phyloP scores from a whole-genome alignment of 2,113 vertebrate genomes.

The Oncorhynchus keta region DNA sequence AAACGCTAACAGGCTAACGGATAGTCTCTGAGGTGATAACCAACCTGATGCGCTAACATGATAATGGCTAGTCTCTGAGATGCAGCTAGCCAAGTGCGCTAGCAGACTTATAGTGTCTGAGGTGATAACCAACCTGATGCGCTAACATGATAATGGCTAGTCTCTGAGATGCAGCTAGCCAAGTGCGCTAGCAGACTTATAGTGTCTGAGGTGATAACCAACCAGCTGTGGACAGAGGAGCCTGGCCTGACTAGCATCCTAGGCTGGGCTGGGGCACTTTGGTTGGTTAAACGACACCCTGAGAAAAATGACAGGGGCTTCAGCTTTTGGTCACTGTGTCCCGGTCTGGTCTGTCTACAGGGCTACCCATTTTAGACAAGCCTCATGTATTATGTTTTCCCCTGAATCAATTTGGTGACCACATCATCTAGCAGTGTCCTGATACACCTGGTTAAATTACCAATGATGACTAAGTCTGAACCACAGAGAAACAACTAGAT shows the following conservation, averaged over 20 bases:
- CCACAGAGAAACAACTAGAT: too few relatives aligned
- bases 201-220: constrained; percentile 24
- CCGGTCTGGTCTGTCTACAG: background rate
- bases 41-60: constrained; percentile 42
- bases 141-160: constrained; percentile 17
- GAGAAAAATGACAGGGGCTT: constrained; percentile 47
- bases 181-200: constrained; percentile 5
- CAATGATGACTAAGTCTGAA: too few relatives aligned
- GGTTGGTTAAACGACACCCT: constrained; percentile 44
- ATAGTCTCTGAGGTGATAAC: constrained; percentile 49
- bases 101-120: constrained; percentile 10
- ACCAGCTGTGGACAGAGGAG: constrained; percentile 34
- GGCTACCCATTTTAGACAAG: background rate
- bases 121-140: constrained; percentile 55
- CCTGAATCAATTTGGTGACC: background rate
- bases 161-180: constrained; percentile 20
- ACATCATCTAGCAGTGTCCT: background rate
- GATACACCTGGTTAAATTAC: background rate
- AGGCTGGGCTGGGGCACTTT: constrained; percentile 43
- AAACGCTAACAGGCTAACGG: constrained; percentile 25
- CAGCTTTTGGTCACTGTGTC: constrained; percentile 58
- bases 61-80: constrained; percentile 8
- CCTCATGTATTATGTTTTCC: constrained; percentile 3
- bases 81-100: constrained; percentile 14
- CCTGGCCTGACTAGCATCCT: constrained; percentile 49